Base-by-base conservation (phyloP, 2,113 vertebrate genomes). In the Cryptoleucopteryx plumbea region DNA sequence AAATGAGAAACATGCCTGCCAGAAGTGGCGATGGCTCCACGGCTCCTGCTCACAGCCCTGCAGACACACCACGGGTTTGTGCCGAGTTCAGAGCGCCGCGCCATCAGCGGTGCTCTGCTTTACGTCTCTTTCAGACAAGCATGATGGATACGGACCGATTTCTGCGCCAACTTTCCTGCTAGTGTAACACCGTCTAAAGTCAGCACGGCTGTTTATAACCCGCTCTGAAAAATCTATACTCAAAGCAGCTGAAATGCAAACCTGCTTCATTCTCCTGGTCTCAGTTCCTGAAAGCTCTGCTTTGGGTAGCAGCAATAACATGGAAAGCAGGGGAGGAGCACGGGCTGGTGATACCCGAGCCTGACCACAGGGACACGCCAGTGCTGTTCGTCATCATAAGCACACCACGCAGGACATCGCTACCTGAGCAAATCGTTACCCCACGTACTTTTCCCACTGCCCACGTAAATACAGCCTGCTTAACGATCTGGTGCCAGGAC, bases 61-160 rank as follows among this genome's bases (percentile, higher is more conserved):
- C 21, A 7, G 23, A 11, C n/a, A 17, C 11, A 1, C 31, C 2
- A 5, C 1, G 0, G 50, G 13, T 21, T 26, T 40, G 32, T 2
- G 5, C 25, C 2, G 47, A 15, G 47, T 6, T 22, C 70, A 6
- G 31, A 32, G 34, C 40, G 3, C 53, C 1, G 1, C n/a, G 1
- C 27, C 36, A 12, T 13, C 55, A 25, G 36, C 9, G 7, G 19
- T 7, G 34, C 65, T 52, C 65, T 47, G 71, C 42, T 16, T 9
- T 36, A 2, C 5, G 6, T 20, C 58, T 20, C 58, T 21, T 17
- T 11, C 61, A 43, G 63, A n/a, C 4, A 0, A 16, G 29, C 2
- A 0, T 6, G 31, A 45, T 38, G 52, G 38, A 6, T 8, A 47
- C 1, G 0, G 59, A 17, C 48, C 0, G 2, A 19, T 16, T 40